A percentile compares a stretch with the other conserved stretches of the same genome.
phyloP scores from a whole-genome alignment of 2,797 vertebrate genomes.

The Typhlichthys subterraneus region DNA sequence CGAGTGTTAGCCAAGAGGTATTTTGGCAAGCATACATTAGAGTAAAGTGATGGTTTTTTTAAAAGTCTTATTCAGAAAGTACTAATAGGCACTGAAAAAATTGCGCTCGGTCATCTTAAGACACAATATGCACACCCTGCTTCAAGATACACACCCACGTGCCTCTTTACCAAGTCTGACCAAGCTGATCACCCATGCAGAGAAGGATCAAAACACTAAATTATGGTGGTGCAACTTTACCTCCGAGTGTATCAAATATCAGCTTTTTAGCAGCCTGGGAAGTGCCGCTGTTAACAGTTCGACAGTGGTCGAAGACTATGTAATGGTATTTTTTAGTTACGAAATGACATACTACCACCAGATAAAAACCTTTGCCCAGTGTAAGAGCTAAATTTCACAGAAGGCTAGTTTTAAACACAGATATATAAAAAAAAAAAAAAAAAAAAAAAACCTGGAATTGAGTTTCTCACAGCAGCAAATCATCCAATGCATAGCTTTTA shows the following conservation, averaged over 20 bases:
- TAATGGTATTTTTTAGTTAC: background rate
- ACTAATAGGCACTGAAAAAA: conserved; percentile 47
- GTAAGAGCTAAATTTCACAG: background rate
- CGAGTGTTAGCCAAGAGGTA: conserved; percentile 24
- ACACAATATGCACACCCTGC: background rate
- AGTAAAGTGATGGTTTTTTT: conserved; percentile 19
- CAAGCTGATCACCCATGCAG: conserved; percentile 5
- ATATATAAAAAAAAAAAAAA: background rate
- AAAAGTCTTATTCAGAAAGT: conserved; percentile 18
- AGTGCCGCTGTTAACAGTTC: background rate
- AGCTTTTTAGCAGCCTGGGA: background rate
- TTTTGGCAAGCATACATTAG: conserved; percentile 30
- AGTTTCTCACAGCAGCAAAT: conserved; percentile 14
- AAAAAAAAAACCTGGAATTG: background rate
- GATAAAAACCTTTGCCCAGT: conserved; percentile 1
- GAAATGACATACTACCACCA: conserved; percentile 2
- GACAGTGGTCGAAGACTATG: background rate
- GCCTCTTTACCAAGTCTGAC: background rate
- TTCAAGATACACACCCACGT: too few species aligned
- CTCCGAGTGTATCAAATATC: conserved; percentile 4
- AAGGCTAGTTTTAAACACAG: background rate
- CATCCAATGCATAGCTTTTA: conserved; percentile 45
- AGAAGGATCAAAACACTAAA: too few species aligned
- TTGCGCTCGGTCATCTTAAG: background rate
- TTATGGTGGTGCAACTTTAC: background rate